A percentile compares a stretch with the other conserved stretches of the same genome.
Evolutionary conservation across 2,113 vertebrate species (phyloP).

Genomic region (Garra rufa): DNA sequence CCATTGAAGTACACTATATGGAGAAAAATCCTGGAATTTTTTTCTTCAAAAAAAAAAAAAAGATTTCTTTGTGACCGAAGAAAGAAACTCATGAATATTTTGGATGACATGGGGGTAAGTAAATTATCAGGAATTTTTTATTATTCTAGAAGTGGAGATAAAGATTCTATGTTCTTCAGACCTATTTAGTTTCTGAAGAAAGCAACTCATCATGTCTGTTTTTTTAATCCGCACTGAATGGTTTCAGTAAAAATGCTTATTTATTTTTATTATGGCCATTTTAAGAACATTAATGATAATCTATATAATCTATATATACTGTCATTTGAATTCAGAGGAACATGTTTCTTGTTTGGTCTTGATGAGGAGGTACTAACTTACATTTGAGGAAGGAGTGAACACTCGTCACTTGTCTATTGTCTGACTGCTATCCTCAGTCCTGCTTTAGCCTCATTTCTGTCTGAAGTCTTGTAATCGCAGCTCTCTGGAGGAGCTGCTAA

Average conservation of each 20-base stretch:
- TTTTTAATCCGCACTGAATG: neutral
- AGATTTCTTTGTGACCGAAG: too few species aligned
- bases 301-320: neutral
- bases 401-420: neutral
- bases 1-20: too few species aligned
- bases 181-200: neutral
- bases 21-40: too few species aligned
- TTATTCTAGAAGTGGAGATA: too few species aligned
- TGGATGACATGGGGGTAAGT: too few species aligned
- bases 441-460: slow-evolving; percentile 2
- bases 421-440: neutral
- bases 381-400: neutral
- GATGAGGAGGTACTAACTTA: neutral
- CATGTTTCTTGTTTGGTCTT: neutral
- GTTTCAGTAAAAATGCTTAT: neutral
- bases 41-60: too few species aligned
- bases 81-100: too few species aligned
- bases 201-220: neutral
- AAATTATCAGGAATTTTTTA: too few species aligned
- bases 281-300: neutral
- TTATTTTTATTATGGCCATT: neutral
- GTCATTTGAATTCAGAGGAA: neutral
- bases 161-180: neutral
- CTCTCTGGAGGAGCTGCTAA: slow-evolving; percentile 48
- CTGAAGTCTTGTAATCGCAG: slow-evolving; percentile 44